Evolutionary conservation across 2,888 invertebrate species (phyloP).

Genomic region (Eupithecia centaureata): DNA sequence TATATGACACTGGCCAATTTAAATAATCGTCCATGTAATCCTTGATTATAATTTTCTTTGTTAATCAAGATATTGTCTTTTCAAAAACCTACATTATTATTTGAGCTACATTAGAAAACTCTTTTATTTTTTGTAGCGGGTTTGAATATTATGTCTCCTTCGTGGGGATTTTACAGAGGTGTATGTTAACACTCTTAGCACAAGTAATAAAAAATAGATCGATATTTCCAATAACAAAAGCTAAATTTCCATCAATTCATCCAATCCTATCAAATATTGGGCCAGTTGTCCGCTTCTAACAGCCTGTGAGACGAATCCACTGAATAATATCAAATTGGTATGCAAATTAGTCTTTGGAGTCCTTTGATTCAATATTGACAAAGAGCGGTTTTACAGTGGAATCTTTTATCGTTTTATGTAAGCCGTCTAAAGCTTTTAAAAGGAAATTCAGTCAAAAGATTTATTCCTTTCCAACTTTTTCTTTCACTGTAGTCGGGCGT

Average conservation of each 20-base stretch:
- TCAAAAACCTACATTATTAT: too few relatives aligned
- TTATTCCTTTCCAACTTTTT: neutral
- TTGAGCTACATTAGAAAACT: too few relatives aligned
- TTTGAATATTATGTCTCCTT: too few relatives aligned
- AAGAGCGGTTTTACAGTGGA: slow-evolving; percentile 16
- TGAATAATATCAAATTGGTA: slow-evolving; percentile 16
- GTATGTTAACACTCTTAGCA: too few relatives aligned
- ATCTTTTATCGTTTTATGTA: slow-evolving; percentile 2
- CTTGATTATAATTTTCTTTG: too few relatives aligned
- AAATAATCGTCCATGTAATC: too few relatives aligned
- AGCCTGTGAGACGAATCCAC: neutral
- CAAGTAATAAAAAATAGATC: too few relatives aligned
- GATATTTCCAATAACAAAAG: too few relatives aligned
- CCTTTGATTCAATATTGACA: slow-evolving; percentile 22
- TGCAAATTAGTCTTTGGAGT: slow-evolving; percentile 12
- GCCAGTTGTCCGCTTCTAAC: slow-evolving; percentile 1
- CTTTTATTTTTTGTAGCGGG: too few relatives aligned
- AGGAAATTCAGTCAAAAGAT: slow-evolving; percentile 12
- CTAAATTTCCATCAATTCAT: neutral
- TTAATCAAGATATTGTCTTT: too few relatives aligned
- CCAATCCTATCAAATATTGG: slow-evolving; percentile 9
- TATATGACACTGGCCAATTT: too few relatives aligned
- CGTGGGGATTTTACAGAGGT: too few relatives aligned
- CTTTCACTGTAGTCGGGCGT: neutral
- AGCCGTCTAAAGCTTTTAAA: slow-evolving; percentile 1